Conservation (phyloP, 2,888 invertebrate species). For the Nymphalis polychloros region DNA sequence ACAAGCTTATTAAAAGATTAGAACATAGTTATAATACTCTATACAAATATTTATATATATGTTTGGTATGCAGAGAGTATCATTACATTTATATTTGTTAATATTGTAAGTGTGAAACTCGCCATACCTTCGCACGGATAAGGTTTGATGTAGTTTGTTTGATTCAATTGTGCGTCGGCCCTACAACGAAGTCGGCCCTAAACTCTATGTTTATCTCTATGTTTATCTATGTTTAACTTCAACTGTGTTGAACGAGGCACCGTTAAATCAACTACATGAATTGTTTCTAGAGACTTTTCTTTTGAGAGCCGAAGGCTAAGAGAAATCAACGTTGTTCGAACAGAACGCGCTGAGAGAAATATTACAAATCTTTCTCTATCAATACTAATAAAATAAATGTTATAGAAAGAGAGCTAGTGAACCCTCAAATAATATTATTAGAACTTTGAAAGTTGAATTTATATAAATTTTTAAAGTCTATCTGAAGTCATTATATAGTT, state of each 20-base stretch:
- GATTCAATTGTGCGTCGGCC: conserved; percentile 7
- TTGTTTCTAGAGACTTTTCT: conserved; percentile 4
- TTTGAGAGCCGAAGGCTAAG: background rate
- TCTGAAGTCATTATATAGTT: too few relatives aligned
- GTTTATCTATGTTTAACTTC: conserved; percentile 28
- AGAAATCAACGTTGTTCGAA: background rate
- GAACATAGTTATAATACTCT: too few relatives aligned
- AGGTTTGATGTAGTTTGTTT: background rate
- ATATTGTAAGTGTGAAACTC: background rate
- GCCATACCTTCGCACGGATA: background rate
- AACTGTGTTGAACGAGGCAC: conserved; percentile 7
- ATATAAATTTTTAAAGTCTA: too few relatives aligned
- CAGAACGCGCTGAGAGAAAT: background rate
- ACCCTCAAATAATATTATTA: background rate
- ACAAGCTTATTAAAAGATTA: too few relatives aligned
- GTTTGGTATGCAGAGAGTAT: too few relatives aligned
- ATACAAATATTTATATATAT: too few relatives aligned
- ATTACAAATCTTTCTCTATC: background rate
- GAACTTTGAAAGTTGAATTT: too few relatives aligned
- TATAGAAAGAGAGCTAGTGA: too few relatives aligned
- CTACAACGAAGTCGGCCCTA: conserved; percentile 12
- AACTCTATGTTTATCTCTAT: conserved; percentile 17
- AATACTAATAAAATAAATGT: too few relatives aligned
- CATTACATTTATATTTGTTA: too few relatives aligned
- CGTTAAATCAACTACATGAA: conserved; percentile 7